Conservation (phyloP, 2,888 invertebrate species). For the Ferdinandea cuprea region DNA sequence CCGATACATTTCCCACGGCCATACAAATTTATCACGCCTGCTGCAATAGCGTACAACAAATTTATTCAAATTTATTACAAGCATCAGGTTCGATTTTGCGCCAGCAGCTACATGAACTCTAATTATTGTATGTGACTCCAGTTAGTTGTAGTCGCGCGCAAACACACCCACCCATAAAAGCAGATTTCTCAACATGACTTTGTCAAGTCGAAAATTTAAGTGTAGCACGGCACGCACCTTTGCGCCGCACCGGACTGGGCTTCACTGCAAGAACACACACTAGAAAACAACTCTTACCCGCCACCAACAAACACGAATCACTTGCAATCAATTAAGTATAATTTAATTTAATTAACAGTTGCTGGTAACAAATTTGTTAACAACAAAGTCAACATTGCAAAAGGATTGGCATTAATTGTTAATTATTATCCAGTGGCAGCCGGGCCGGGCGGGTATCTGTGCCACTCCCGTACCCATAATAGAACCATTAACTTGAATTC, state of each 20-base stretch:
- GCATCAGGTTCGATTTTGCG: slow-evolving; percentile 19
- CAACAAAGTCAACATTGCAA: slow-evolving; percentile 63
- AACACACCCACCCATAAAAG: slow-evolving; percentile 56
- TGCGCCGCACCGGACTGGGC: background rate
- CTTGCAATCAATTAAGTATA: slow-evolving; percentile 58
- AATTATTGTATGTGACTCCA: slow-evolving; percentile 45
- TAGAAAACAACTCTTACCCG: too few relatives aligned
- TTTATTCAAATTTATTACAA: slow-evolving; percentile 45
- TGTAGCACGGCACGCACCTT: slow-evolving; percentile 27
- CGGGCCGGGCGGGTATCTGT: slow-evolving; percentile 12
- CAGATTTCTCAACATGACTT: slow-evolving; percentile 40
- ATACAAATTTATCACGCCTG: slow-evolving; percentile 25
- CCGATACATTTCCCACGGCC: slow-evolving; percentile 52
- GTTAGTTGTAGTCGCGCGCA: too few relatives aligned
- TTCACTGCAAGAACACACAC: slow-evolving; percentile 6
- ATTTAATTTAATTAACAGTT: slow-evolving; percentile 68
- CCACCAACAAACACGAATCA: background rate
- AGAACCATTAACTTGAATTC: slow-evolving; percentile 59
- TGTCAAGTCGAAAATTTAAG: slow-evolving; percentile 7
- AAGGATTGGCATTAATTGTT: slow-evolving; percentile 62
- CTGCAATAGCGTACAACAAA: slow-evolving; percentile 1
- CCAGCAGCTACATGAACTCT: slow-evolving; percentile 39
- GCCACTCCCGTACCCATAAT: slow-evolving; percentile 59
- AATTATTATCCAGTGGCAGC: slow-evolving; percentile 59
- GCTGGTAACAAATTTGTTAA: slow-evolving; percentile 64